A percentile compares a stretch with the other conserved stretches of the same genome.
phyloP scores from a whole-genome alignment of 2,888 invertebrate species.

The Hofmannophila pseudospretella region DNA sequence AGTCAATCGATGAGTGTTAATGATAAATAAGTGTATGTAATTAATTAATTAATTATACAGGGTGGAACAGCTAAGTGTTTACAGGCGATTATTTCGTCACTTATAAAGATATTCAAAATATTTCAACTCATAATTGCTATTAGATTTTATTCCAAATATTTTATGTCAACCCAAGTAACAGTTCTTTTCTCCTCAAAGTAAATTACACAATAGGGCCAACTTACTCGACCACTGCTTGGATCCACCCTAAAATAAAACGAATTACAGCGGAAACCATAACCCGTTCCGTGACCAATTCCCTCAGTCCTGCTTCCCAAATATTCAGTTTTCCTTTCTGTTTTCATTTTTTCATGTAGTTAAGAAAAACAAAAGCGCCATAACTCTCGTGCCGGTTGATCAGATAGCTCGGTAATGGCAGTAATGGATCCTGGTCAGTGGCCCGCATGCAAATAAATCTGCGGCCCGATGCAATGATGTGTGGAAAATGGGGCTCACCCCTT shows the following conservation, averaged over 20 bases:
- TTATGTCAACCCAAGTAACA: no score
- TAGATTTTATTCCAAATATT: no score
- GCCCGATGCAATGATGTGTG: slow-evolving; percentile 78
- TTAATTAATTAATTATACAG: no score
- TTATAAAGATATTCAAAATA: no score
- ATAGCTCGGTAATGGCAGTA: slow-evolving; percentile 73
- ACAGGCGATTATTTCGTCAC: no score
- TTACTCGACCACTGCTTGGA: slow-evolving; percentile 2
- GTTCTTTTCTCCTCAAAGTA: no score
- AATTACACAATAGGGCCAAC: no score
- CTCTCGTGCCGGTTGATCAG: slow-evolving; percentile 74
- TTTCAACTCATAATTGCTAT: no score
- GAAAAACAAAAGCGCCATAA: slow-evolving; percentile 74
- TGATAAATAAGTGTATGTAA: no score
- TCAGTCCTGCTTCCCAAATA: slow-evolving; percentile 47
- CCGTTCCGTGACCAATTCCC: slow-evolving; percentile 51
- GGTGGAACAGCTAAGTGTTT: no score
- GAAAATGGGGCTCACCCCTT: slow-evolving; percentile 73
- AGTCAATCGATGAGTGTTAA: no score
- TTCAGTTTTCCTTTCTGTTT: slow-evolving; percentile 48
- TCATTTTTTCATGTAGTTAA: slow-evolving; percentile 66
- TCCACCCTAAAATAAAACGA: slow-evolving; percentile 47
- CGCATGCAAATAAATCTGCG: slow-evolving; percentile 79
- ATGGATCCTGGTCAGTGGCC: slow-evolving; percentile 78
- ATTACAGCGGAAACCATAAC: slow-evolving; percentile 68